Base-by-base conservation (phyloP, 1,140 invertebrate genomes). In the Mesaphorura yosii region DNA sequence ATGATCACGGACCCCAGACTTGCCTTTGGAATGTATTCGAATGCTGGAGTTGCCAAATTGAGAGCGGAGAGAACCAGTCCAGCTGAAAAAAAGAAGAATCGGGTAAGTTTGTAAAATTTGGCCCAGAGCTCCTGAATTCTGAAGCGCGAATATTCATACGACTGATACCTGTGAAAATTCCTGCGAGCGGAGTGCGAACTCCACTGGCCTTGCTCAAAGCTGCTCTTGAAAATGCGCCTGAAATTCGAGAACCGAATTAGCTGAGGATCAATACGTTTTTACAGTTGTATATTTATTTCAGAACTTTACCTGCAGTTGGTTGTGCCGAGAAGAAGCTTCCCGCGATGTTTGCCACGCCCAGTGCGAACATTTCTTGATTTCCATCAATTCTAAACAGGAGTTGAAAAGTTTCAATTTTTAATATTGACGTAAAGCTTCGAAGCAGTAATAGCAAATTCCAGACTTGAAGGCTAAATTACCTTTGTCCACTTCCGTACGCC, bases 121-220 rank as follows among this genome's bases (percentile, higher is more conserved):
- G n/a, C n/a, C n/a, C n/a, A n/a, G n/a, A n/a, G n/a, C n/a, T n/a
- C n/a, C n/a, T n/a, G n/a, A n/a, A n/a, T n/a, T n/a, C n/a, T n/a
- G n/a, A n/a, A n/a, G n/a, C n/a, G n/a, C 7, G 29, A 23, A 46
- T 27, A 27, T 12, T 17, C 17, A 12, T 12, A 25, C 25, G 7
- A 46, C 25, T 46, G 27, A 51, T 48, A 55, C 56, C 56, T 45
- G 75, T 77, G 44, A 73, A 65, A 20, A 89, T 67, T 10, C 88
- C 87, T 17, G 86, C 86, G 48, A 88, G 76, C 1, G 85, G 79
- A 1, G 88, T 92, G 63, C 76, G 75, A 0, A 93, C 90, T 20
- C 91, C 90, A 61, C 88, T 91, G 15, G 85, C 82, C 65, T 90
- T 82, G 70, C 94, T 94, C 1, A 96, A 80, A 2, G 90, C 90